Evolutionary conservation across 2,888 invertebrate genomes (phyloP).

Genomic region (Microctonus aethiopoides): DNA sequence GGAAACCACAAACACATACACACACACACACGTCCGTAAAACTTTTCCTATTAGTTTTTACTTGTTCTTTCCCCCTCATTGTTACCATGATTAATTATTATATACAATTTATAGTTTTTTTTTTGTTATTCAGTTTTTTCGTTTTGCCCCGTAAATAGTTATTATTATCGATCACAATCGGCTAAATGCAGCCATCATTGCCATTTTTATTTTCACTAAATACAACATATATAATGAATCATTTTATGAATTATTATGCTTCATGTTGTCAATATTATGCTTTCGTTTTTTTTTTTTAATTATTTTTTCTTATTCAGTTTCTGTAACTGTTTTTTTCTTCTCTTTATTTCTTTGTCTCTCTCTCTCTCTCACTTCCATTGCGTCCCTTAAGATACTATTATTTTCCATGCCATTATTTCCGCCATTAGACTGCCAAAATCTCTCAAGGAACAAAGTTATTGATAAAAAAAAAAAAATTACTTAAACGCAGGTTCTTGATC

Average conservation of each 20-base stretch:
- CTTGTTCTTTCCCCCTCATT: constrained; percentile 28
- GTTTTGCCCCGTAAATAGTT: constrained; percentile 31
- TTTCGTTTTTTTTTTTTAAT: constrained; percentile 41
- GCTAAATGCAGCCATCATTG: constrained; percentile 42
- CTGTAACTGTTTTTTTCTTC: not conserved
- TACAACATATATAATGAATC: constrained; percentile 48
- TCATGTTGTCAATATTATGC: constrained; percentile 51
- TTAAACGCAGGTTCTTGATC: constrained; percentile 66
- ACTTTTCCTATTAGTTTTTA: constrained; percentile 27
- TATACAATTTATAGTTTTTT: constrained; percentile 45
- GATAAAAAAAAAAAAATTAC: constrained; percentile 16
- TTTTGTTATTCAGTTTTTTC: constrained; percentile 4
- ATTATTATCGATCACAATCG: constrained; percentile 28
- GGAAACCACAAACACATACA: too few relatives aligned
- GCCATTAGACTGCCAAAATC: constrained; percentile 1
- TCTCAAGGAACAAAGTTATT: constrained; percentile 31
- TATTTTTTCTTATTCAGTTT: constrained; percentile 12
- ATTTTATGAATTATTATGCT: constrained; percentile 49
- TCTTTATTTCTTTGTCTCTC: constrained; percentile 6
- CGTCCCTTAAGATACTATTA: constrained; percentile 14
- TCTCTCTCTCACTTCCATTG: not conserved
- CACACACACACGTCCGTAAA: constrained; percentile 30
- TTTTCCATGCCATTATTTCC: too few relatives aligned
- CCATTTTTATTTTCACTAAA: constrained; percentile 48
- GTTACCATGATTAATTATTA: constrained; percentile 43